A percentile compares a stretch with the other conserved stretches of the same genome.
Conservation (phyloP, 2,113 vertebrate genomes). For the Ptychochromis oligacanthus region DNA sequence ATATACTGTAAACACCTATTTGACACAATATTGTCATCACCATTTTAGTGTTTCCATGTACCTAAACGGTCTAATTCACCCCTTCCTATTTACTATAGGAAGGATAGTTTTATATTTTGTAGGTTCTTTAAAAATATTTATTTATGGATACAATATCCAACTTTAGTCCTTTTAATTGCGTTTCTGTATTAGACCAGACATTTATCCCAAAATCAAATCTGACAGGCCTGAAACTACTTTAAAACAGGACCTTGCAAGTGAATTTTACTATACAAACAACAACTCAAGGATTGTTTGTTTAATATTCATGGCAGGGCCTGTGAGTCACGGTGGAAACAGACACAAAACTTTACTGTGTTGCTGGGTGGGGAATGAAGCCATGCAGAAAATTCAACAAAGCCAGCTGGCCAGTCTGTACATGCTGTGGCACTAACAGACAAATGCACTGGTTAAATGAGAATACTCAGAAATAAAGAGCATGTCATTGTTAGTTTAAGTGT, state of each 20-base stretch:
- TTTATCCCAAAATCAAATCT: neutral
- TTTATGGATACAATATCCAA: too few species aligned
- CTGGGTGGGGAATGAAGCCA: neutral
- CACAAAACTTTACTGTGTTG: slow-evolving; percentile 1
- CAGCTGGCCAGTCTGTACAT: neutral
- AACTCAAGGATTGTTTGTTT: slow-evolving; percentile 22
- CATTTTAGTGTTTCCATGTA: neutral
- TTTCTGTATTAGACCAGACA: neutral
- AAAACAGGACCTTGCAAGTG: neutral
- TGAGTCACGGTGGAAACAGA: slow-evolving; percentile 39
- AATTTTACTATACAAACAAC: neutral
- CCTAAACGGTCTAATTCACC: neutral
- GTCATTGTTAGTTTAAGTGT: too few species aligned
- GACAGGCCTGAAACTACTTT: neutral
- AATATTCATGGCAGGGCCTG: slow-evolving; percentile 14
- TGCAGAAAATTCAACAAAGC: slow-evolving; percentile 1
- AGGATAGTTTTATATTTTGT: too few species aligned
- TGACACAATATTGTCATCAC: neutral
- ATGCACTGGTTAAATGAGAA: neutral
- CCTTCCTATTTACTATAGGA: too few species aligned
- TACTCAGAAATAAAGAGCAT: too few species aligned
- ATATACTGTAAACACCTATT: too few species aligned
- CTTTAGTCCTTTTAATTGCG: neutral
- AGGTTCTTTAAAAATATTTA: too few species aligned
- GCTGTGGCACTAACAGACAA: slow-evolving; percentile 1